These are phyloP conservation scores for Heliconius eleuchia DNA, from an alignment of 1,140 invertebrate genomes.

Conservation along the genomic window DNA sequence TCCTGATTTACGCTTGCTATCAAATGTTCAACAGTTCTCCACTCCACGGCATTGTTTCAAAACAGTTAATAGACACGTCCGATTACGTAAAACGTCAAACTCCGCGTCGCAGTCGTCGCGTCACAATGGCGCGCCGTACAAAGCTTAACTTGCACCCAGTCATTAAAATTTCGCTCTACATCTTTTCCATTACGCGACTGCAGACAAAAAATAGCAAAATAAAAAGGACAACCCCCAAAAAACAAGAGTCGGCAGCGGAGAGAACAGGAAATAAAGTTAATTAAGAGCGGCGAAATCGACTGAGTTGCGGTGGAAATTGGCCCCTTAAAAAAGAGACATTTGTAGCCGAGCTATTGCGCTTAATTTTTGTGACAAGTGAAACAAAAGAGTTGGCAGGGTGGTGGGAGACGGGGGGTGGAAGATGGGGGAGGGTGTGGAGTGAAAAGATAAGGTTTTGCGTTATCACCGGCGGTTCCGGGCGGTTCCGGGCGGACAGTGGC, in stretches of 20 bases:
- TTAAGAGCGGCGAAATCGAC: slow-evolving; percentile 81
- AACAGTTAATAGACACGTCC: slow-evolving; percentile 47
- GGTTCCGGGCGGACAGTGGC: slow-evolving; percentile 63
- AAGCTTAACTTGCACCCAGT: slow-evolving; percentile 75
- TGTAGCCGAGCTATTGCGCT: slow-evolving; percentile 79
- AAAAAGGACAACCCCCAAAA: slow-evolving; percentile 71
- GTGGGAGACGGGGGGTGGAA: slow-evolving; percentile 45
- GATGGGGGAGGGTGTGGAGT: slow-evolving; percentile 43
- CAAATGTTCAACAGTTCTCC: slow-evolving; percentile 22
- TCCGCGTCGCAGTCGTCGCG: slow-evolving; percentile 54
- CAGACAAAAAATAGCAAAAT: slow-evolving; percentile 79
- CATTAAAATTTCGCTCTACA: slow-evolving; percentile 81
- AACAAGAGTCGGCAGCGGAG: slow-evolving; percentile 76
- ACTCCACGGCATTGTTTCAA: slow-evolving; percentile 15
- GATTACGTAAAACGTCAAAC: slow-evolving; percentile 68
- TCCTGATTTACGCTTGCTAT: neutral
- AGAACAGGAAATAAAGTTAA: slow-evolving; percentile 81
- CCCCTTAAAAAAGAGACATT: slow-evolving; percentile 80
- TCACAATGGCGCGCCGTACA: slow-evolving; percentile 69
- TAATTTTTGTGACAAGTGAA: slow-evolving; percentile 81
- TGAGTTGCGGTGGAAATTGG: slow-evolving; percentile 81
- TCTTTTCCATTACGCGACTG: slow-evolving; percentile 79
- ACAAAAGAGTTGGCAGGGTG: slow-evolving; percentile 77
- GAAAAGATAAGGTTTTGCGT: slow-evolving; percentile 72
- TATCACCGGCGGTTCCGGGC: slow-evolving; percentile 72